Evolutionary conservation across 2,797 vertebrate genomes (phyloP), one percentile per base, ranked within the genome.

Genomic region (Poeciliopsis paucimaculata): DNA sequence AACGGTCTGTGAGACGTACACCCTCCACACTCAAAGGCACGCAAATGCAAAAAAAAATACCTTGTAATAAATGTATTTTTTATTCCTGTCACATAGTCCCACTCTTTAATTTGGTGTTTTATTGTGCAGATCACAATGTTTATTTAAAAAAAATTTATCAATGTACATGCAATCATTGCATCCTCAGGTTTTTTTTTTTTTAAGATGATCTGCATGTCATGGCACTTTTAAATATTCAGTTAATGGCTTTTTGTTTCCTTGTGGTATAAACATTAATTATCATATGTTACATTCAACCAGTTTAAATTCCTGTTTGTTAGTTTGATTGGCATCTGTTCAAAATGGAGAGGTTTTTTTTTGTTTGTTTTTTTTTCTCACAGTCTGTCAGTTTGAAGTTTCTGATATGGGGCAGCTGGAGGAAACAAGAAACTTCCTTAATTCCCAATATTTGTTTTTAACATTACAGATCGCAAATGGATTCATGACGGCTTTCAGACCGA

Each of bases 381-480:
- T 57, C 9, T 53, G 7, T 26, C 51, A 53, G 51, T 26, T 53
- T 53, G 51, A 26, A 53, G 6, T 49, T 49, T 49, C 47, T 49
- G 18, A 49, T 49, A 49, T 49, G 15, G 46, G 46, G 47, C 16
- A 49, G 18, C 47, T 49, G 47, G 28, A 43, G 49, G 53, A 41
- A 45, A 10, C 5, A 36, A 26, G 12, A 53, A 11, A 53, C 49
- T 9, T 6, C 23, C 12, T 76, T 60, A 34, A 49, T 62, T 47
- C 23, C 12, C 28, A 41, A n/a, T 0, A 3, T 11, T 71, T n/a
- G 64, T 4, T 41, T 83, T 64, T 78, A 10, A 49, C 34, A 15
- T 76, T 82, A 2, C 92, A 96, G 96, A 80, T 88, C 15, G 51
- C 91, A n/a, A 89, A 86, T 5, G 91, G 84, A 9, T 83, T 96